These are phyloP conservation scores for Brachionichthys hirsutus DNA, from an alignment of 2,113 vertebrate genomes.

Conservation along the genomic window DNA sequence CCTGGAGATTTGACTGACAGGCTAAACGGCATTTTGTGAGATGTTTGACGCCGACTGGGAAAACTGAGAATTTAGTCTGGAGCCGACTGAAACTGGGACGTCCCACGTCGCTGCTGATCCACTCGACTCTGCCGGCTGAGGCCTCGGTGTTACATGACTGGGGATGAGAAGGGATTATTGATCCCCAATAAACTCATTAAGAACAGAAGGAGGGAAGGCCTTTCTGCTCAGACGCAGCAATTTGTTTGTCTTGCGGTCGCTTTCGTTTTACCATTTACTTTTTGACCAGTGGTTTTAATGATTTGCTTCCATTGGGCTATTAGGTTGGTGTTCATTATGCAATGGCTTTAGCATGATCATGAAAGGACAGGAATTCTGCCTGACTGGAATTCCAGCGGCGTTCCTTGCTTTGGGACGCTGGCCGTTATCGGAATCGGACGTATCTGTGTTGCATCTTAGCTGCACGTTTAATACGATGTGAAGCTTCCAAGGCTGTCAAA, in stretches of 20 bases:
- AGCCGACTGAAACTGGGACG: no score
- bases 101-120: conserved; percentile 28
- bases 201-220: conserved; percentile 24
- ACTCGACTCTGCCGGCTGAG: conserved; percentile 24
- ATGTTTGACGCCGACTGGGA: conserved; percentile 43
- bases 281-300: not conserved
- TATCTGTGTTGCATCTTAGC: conserved; percentile 53
- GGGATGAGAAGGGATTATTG: conserved; percentile 47
- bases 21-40: conserved; percentile 31
- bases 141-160: conserved; percentile 41
- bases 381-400: conserved; percentile 5
- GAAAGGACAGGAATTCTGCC: conserved; percentile 10
- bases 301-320: conserved; percentile 1
- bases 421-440: conserved; percentile 14
- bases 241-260: conserved; percentile 39
- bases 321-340: not conserved
- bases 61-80: no score
- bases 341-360: conserved; percentile 4
- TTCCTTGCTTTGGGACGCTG: conserved; percentile 16
- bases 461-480: conserved; percentile 10
- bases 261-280: conserved; percentile 41
- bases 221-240: conserved; percentile 43
- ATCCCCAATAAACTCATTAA: conserved; percentile 71
- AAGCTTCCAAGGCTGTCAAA: conserved; percentile 18
- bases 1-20: conserved; percentile 48